Evolutionary conservation across 1,140 invertebrate genomes (phyloP).

Genomic region (Coenobita brevimanus): DNA sequence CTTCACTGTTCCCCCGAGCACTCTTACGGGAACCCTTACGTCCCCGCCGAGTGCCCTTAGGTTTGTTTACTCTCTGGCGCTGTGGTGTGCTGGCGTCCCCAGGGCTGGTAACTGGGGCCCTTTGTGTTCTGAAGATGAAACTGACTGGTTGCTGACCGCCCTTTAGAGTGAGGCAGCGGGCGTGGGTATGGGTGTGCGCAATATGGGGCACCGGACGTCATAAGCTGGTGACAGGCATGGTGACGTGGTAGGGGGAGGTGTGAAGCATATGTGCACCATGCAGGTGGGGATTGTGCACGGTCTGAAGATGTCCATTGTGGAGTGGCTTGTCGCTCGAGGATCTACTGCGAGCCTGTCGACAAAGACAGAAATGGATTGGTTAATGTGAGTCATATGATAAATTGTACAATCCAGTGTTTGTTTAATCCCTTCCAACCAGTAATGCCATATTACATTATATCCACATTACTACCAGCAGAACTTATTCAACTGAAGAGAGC

Average conservation of each 20-base stretch:
- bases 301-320: slow-evolving; percentile 27
- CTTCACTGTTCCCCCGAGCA: neutral
- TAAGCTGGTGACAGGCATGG: slow-evolving; percentile 47
- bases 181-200: neutral
- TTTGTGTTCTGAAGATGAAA: slow-evolving; percentile 40
- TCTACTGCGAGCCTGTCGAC: slow-evolving; percentile 33
- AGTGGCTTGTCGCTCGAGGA: slow-evolving; percentile 49
- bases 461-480: too few species aligned
- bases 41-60: neutral
- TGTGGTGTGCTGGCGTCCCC: neutral
- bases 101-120: too few species aligned
- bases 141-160: slow-evolving; percentile 41
- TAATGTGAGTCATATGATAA: too few species aligned
- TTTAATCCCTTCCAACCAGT: too few species aligned
- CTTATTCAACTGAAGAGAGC: too few species aligned
- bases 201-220: slow-evolving; percentile 45
- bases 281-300: slow-evolving; percentile 34
- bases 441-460: too few species aligned
- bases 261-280: slow-evolving; percentile 9
- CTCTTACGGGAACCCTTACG: neutral
- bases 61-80: neutral
- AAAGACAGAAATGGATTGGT: too few species aligned
- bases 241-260: slow-evolving; percentile 38
- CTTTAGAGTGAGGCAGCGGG: neutral
- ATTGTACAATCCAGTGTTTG: too few species aligned